Base-by-base conservation (phyloP, 2,888 invertebrate genomes). In the Zygaena filipendulae region DNA sequence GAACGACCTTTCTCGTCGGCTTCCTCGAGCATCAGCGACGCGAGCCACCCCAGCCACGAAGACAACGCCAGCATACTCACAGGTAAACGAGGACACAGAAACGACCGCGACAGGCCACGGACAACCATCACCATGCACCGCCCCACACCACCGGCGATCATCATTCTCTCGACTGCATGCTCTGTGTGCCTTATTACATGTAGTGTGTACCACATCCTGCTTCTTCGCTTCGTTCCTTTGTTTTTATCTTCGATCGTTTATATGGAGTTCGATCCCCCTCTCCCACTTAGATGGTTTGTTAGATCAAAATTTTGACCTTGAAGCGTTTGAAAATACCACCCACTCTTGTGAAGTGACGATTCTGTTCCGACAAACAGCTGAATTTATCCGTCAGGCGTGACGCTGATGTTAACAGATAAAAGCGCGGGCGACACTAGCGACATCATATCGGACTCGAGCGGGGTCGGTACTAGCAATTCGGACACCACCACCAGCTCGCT, bases 361-460 rank as follows among this genome's bases (percentile, higher is more conserved):
- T n/a, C n/a, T n/a, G n/a, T n/a, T n/a, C n/a, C n/a, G n/a, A n/a
- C n/a, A n/a, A n/a, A 13, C 27, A 35, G 38, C 29, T 34, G 31
- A 29, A 47, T 47, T 60, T 49, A 55, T 51, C 40, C 43, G 46
- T 43, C 40, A 48, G 51, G n/a, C n/a, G 23, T 29, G 27, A 32
- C 40, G 39, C 35, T 42, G 42, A 42, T 52, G 49, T 59, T 82
- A 81, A 58, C 85, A 94, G 94, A 94, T 84, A 94, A 94, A 81
- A 92, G 92, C 67, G 85, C 92, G 54, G 91, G 91, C 39, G 93
- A 93, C 66, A 88, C 91, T 43, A 92, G 92, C 74, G 93, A 94
- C 82, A 91, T 92, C 61, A 91, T 93, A 57, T 93, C 92, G 70
- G 93, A 95, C 77, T 94, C 93, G 54, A 92, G 92, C 42, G 94